phyloP scores from a whole-genome alignment of 2,797 vertebrate genomes.

The Danio albolineatus region DNA sequence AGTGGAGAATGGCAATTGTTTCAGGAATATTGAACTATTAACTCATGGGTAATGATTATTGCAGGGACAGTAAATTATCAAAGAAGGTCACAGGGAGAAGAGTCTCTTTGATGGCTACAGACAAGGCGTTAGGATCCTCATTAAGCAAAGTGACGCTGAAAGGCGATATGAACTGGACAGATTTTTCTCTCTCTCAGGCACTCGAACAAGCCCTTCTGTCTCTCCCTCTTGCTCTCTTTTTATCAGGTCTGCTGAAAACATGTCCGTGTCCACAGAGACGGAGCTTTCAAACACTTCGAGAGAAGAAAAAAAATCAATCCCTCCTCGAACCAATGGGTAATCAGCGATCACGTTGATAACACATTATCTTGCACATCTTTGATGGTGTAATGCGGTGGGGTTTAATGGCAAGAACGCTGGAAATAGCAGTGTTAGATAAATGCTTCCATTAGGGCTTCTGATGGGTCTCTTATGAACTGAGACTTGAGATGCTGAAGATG shows the following conservation, averaged over 20 bases:
- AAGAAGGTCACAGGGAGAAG: conserved; percentile 41
- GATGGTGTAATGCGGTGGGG: conserved; percentile 54
- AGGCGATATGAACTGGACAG: conserved; percentile 23
- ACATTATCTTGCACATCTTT: conserved; percentile 57
- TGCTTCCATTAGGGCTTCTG: conserved; percentile 39
- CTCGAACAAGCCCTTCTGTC: conserved; percentile 15
- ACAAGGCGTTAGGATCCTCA: conserved; percentile 43
- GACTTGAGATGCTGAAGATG: conserved; percentile 39
- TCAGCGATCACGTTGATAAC: conserved; percentile 56
- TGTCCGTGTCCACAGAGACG: conserved; percentile 33
- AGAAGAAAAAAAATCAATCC: conserved; percentile 53
- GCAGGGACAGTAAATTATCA: conserved; percentile 52
- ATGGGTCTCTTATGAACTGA: conserved; percentile 39
- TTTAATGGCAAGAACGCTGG: conserved; percentile 49
- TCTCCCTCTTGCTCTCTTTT: conserved; percentile 2
- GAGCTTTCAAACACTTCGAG: conserved; percentile 48
- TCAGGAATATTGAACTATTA: conserved; percentile 65
- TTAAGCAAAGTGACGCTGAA: conserved; percentile 50
- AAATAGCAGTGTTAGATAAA: conserved; percentile 44
- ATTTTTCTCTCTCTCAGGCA: conserved; percentile 22
- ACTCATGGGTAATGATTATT: conserved; percentile 60
- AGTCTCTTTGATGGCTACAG: conserved; percentile 46
- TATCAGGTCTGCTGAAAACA: conserved; percentile 18
- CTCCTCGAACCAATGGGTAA: conserved; percentile 48
- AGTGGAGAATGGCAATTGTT: conserved; percentile 67